Evolutionary conservation across 2,113 vertebrate species (phyloP).

Genomic region (Zapornia atra): DNA sequence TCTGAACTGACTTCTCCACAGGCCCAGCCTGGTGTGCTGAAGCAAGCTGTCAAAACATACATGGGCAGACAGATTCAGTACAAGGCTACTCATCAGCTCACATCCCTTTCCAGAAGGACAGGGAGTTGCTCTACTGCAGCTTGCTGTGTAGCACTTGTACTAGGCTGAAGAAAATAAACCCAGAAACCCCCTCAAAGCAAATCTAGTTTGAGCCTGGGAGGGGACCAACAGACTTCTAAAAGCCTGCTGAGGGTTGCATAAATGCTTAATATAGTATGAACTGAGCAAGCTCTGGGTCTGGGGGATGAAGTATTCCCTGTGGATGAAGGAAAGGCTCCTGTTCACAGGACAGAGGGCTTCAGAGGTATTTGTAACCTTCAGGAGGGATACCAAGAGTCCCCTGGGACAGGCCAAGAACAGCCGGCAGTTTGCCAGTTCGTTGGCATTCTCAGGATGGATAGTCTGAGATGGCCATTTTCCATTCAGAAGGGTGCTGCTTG

Average conservation of each 20-base stretch:
- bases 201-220: background rate
- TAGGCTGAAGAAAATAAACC: background rate
- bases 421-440: background rate
- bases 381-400: background rate
- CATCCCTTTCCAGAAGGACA: background rate
- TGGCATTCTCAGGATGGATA: background rate
- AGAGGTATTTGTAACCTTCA: background rate
- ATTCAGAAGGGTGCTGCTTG: background rate
- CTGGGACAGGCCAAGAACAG: background rate
- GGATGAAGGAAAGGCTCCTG: background rate
- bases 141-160: accelerated
- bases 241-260: background rate
- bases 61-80: no score
- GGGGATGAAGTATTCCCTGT: background rate
- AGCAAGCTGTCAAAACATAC: background rate
- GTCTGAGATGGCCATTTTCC: background rate
- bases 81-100: background rate
- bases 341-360: background rate
- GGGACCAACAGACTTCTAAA: background rate
- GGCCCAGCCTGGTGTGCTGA: accelerated
- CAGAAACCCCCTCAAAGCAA: background rate
- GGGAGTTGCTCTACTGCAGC: background rate
- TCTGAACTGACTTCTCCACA: background rate
- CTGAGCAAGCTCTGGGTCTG: background rate
- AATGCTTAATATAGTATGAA: background rate